Percentiles rank a stretch among this genome's conserved stretches.
phyloP scores from a whole-genome alignment of 2,888 invertebrate genomes.

The Chironomus tentans region DNA sequence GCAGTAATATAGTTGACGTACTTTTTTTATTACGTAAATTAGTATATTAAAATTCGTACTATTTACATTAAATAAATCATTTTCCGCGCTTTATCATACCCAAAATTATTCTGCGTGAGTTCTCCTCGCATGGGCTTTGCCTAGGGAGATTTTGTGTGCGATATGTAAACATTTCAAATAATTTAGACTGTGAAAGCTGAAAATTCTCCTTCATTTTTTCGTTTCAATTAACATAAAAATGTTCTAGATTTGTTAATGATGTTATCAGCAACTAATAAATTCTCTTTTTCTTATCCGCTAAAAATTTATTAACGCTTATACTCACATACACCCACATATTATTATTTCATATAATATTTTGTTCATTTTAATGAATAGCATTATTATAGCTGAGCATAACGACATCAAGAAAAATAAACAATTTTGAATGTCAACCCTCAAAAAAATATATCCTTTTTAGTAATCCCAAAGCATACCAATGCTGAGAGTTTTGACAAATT shows the following conservation, averaged over 20 bases:
- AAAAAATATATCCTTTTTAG: too few species aligned
- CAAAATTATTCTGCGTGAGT: constrained; percentile 23
- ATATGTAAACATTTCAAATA: constrained; percentile 24
- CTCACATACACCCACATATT: not conserved
- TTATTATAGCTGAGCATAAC: too few species aligned
- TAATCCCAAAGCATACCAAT: too few species aligned
- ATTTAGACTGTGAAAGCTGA: constrained; percentile 12
- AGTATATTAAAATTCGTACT: constrained; percentile 23
- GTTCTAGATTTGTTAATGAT: constrained; percentile 25
- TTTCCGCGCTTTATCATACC: constrained; percentile 12
- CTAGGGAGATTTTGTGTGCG: constrained; percentile 10
- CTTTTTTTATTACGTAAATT: constrained; percentile 17
- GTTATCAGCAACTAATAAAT: constrained; percentile 24
- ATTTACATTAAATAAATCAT: constrained; percentile 27
- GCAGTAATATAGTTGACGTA: not conserved
- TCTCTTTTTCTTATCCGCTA: constrained; percentile 21
- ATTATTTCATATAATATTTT: not conserved
- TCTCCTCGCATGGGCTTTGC: constrained; percentile 1
- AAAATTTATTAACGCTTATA: constrained; percentile 4
- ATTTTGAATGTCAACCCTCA: too few species aligned
- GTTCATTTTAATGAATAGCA: too few species aligned
- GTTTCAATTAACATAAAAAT: constrained; percentile 27
- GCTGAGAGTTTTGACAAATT: too few species aligned
- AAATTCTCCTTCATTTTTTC: constrained; percentile 13
- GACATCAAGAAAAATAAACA: too few species aligned